Evolutionary conservation across 2,113 vertebrate genomes (phyloP).

Genomic region (Centropristis striata): DNA sequence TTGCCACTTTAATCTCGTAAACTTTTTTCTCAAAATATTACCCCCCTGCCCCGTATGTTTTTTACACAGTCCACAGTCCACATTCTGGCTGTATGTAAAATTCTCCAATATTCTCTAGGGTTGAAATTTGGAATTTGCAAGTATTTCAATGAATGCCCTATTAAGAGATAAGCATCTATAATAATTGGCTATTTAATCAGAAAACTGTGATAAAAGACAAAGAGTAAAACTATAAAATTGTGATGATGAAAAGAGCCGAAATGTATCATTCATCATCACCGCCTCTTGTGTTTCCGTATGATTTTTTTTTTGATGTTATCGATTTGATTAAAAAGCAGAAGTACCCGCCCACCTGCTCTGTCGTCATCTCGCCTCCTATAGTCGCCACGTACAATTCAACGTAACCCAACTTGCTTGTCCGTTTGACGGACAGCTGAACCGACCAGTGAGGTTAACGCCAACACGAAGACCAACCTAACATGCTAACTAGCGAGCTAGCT

Average conservation of each 20-base stretch:
- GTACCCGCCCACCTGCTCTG: slow-evolving; percentile 49
- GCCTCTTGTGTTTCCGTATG: not conserved
- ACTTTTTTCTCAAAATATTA: too few species aligned
- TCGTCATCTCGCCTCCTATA: slow-evolving; percentile 29
- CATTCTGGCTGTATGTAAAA: too few species aligned
- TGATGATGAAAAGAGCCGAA: not conserved
- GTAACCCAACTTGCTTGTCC: slow-evolving; percentile 69
- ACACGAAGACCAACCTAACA: not conserved
- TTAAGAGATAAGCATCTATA: not conserved
- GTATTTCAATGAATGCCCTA: too few species aligned
- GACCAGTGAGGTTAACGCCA: slow-evolving; percentile 54
- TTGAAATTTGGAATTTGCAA: too few species aligned
- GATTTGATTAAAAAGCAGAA: not conserved
- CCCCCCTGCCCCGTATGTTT: too few species aligned
- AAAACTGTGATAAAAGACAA: not conserved
- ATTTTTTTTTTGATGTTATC: not conserved
- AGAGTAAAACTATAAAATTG: not conserved
- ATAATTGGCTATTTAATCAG: not conserved
- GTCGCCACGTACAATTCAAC: slow-evolving; percentile 80
- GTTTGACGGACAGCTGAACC: slow-evolving; percentile 44
- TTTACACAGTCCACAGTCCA: too few species aligned
- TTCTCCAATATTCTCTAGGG: too few species aligned
- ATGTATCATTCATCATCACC: not conserved
- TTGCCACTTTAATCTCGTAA: too few species aligned
- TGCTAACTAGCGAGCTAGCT: slow-evolving; percentile 43